A percentile compares a stretch with the other conserved stretches of the same genome.
Conservation (phyloP, 2,797 vertebrate genomes). For the Acanthiza pusilla region DNA sequence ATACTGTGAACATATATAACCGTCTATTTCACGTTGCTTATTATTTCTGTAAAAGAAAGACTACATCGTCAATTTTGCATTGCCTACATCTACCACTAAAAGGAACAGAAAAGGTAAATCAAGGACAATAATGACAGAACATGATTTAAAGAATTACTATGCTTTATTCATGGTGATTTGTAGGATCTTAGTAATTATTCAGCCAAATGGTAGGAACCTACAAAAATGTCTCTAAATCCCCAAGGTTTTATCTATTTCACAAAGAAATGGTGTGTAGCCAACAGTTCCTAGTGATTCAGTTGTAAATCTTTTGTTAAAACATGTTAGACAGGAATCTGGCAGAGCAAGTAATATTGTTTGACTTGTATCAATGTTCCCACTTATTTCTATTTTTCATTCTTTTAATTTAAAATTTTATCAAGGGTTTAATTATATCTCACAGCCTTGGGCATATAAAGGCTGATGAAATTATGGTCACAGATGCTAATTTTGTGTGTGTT, state of each 20-base stretch:
- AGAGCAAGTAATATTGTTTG: neutral
- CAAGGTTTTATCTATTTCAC: neutral
- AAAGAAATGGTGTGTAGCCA: neutral
- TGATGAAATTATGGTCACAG: neutral
- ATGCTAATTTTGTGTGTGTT: neutral
- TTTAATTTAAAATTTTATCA: neutral
- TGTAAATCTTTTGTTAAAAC: neutral
- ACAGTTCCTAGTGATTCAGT: neutral
- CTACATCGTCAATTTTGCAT: neutral
- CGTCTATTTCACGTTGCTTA: rapidly evolving
- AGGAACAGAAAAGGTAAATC: neutral
- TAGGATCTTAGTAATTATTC: neutral
- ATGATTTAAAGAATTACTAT: neutral
- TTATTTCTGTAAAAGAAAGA: neutral
- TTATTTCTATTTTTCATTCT: neutral
- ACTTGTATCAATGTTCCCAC: neutral
- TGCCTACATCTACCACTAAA: neutral
- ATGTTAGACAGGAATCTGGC: neutral
- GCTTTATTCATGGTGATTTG: neutral
- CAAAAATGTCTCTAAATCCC: neutral
- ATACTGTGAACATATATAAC: neutral
- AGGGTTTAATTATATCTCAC: neutral
- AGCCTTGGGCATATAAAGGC: neutral
- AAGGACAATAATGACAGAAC: neutral
- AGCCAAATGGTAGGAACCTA: neutral